These are phyloP conservation scores for Lampropteryx suffumata DNA, from an alignment of 2,888 invertebrate species.

Conservation along the genomic window DNA sequence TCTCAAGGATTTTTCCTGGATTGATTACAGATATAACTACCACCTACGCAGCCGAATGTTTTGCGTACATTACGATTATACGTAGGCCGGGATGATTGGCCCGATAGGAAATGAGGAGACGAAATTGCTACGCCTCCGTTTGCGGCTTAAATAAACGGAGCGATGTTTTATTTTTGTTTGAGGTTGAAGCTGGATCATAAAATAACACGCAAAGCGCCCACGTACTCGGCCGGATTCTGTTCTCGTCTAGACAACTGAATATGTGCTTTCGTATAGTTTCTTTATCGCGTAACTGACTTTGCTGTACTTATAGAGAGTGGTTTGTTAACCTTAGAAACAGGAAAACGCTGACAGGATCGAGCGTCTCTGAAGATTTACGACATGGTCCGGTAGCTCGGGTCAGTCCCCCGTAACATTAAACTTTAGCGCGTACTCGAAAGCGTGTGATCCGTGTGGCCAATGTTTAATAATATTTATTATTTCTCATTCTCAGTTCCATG, in stretches of 20 bases:
- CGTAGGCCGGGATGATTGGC: constrained; percentile 49
- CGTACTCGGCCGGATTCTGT: constrained; percentile 32
- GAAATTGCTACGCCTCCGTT: constrained; percentile 51
- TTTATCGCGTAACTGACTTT: constrained; percentile 39
- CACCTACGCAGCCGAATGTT: constrained; percentile 55
- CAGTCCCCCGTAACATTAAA: constrained; percentile 57
- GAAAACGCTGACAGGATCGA: constrained; percentile 51
- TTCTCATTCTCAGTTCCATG: constrained; percentile 36
- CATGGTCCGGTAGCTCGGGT: constrained; percentile 53
- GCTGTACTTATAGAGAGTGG: constrained; percentile 44
- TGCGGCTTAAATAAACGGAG: constrained; percentile 41
- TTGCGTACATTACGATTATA: constrained; percentile 37
- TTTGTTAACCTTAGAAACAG: constrained; percentile 61
- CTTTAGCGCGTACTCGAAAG: constrained; percentile 34
- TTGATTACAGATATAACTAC: constrained; percentile 36
- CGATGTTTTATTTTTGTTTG: constrained; percentile 40
- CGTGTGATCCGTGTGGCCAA: constrained; percentile 27
- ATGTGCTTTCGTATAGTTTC: constrained; percentile 20
- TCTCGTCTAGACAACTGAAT: constrained; percentile 33
- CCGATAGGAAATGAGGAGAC: constrained; percentile 43
- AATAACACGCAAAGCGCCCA: constrained; percentile 49
- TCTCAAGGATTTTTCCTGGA: constrained; percentile 42
- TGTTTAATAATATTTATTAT: constrained; percentile 38
- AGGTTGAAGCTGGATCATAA: constrained; percentile 37
- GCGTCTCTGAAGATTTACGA: constrained; percentile 59